These are phyloP conservation scores for Atherinosoma microstoma DNA, from an alignment of 2,797 vertebrate genomes.

Conservation along the genomic window DNA sequence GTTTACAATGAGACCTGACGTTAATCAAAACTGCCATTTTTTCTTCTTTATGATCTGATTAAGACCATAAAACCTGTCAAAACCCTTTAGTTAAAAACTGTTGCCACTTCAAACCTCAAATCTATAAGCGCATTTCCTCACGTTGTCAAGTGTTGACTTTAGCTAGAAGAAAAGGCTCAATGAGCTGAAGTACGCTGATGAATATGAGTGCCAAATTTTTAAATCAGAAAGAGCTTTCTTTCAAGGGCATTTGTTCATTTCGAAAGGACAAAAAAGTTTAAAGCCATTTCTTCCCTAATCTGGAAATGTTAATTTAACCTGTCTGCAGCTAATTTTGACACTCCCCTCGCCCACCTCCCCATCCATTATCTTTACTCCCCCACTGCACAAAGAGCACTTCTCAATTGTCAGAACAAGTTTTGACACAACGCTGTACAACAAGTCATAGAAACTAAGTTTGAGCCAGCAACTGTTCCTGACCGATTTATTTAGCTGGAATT, in stretches of 20 bases:
- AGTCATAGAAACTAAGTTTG: not conserved
- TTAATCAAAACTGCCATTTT: conserved; percentile 37
- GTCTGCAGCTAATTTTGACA: not conserved
- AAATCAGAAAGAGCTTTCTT: conserved; percentile 49
- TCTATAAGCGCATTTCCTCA: conserved; percentile 28
- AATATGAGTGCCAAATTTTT: conserved; percentile 41
- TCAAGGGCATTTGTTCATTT: conserved; percentile 60
- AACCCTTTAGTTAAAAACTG: conserved; percentile 34
- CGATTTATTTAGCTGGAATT: conserved; percentile 7
- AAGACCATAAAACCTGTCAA: conserved; percentile 29
- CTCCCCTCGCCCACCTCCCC: not conserved
- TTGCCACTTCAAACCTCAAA: conserved; percentile 20
- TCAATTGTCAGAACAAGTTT: not conserved
- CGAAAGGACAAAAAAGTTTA: conserved; percentile 32
- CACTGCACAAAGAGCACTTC: not conserved
- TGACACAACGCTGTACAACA: not conserved
- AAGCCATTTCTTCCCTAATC: conserved; percentile 41
- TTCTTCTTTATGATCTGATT: conserved; percentile 24
- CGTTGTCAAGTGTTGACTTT: conserved; percentile 45
- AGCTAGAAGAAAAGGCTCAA: conserved; percentile 26
- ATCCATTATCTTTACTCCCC: not conserved
- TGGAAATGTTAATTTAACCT: conserved; percentile 44
- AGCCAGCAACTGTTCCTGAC: not conserved
- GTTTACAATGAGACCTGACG: conserved; percentile 32
- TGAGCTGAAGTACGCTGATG: conserved; percentile 25